Percentiles rank a stretch among this genome's conserved stretches.
Conservation (phyloP, 2,888 invertebrate genomes). For the Melinaea marsaeus region DNA sequence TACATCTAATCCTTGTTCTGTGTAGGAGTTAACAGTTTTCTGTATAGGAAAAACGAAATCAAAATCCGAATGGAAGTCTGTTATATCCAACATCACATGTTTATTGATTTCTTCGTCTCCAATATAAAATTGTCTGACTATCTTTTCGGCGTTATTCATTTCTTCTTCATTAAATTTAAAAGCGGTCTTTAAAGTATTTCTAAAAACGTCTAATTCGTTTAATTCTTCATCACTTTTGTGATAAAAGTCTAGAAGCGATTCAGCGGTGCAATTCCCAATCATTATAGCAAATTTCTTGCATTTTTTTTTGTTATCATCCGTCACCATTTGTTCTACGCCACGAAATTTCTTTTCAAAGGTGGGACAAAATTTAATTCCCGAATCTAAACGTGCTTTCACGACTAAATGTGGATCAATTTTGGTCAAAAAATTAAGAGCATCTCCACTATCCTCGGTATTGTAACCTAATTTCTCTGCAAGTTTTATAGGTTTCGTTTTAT, state of each 20-base stretch:
- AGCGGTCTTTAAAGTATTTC: no score
- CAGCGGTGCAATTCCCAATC: constrained; percentile 48
- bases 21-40: constrained; percentile 40
- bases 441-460: constrained; percentile 27
- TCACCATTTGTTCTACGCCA: constrained; percentile 42
- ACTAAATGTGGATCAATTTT: constrained; percentile 34
- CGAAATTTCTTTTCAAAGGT: constrained; percentile 48
- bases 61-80: constrained; percentile 44
- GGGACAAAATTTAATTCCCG: constrained; percentile 35
- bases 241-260: constrained; percentile 34
- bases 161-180: constrained; percentile 12
- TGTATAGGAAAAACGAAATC: constrained; percentile 37
- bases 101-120: constrained; percentile 41
- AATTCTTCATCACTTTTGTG: constrained; percentile 32
- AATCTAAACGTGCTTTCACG: constrained; percentile 32
- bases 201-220: constrained; percentile 31
- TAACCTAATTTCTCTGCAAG: not conserved
- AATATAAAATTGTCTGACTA: constrained; percentile 45
- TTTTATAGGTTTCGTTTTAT: constrained; percentile 33
- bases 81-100: constrained; percentile 31
- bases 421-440: constrained; percentile 44
- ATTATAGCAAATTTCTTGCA: constrained; percentile 32
- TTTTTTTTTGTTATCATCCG: constrained; percentile 5
- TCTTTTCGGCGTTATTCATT: not conserved
- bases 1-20: constrained; percentile 36